Evolutionary conservation across 2,113 vertebrate species (phyloP), one percentile per base, ranked within the genome.

Genomic region (Zapus hudsonius): DNA sequence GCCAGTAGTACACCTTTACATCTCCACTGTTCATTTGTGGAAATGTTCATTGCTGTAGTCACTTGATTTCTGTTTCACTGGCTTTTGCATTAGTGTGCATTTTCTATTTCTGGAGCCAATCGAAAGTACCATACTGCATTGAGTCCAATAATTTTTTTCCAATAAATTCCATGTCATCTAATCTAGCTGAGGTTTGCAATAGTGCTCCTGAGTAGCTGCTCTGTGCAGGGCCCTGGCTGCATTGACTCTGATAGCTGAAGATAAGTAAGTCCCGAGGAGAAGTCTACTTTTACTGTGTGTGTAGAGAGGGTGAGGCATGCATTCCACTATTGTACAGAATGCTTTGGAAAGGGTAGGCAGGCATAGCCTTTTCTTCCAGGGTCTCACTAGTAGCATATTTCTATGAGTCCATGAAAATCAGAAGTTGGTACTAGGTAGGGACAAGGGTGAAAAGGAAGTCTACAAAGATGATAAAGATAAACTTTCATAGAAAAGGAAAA

Each of bases 401-500:
- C 42, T 40, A 27, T 20, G 80, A 81, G 57, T 44, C 31, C 15
- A 16, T 67, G 83, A 72, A 42, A 81, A 59, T 89, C 66, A 69
- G 20, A 89, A 78, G 75, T 79, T 0, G 0, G 23, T 85, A 64
- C 36, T 36, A 44, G 29, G 33, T 36, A n/a, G 75, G 38, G 20
- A 23, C 38, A 31, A 33, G 36, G 17, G 27, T 52, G 29, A 36
- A 25, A 27, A 38, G 83, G 64, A 44, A 40, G 72, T 73, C 66
- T 88, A 33, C 27, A 47, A 63, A 86, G 63, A 52, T 40, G 70
- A 73, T 31, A n/a, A 63, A 44, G 63, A 31, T 29, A 74, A 47
- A 90, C 57, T 81, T 84, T 44, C 63, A 10, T 7, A 82, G 64
- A 52, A 89, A 94, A 72, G 55, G 69, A 63, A 87, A 91, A 63